These are phyloP conservation scores for Danio kyathit DNA, from an alignment of 2,797 vertebrate species.

Conservation along the genomic window DNA sequence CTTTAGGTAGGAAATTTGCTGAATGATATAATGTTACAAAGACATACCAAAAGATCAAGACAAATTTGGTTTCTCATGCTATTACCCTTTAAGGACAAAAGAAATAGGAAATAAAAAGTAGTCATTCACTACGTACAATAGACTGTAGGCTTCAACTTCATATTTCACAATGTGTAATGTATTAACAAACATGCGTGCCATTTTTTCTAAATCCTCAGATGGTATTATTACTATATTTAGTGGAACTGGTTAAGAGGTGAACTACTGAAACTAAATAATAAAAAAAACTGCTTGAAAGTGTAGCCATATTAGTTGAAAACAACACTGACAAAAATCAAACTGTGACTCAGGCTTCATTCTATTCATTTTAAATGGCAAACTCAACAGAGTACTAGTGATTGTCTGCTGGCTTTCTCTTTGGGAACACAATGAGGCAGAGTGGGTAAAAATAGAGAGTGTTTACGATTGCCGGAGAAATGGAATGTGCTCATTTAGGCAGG, in stretches of 20 bases:
- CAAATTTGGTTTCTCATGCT: no score
- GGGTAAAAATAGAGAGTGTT: slow-evolving; percentile 77
- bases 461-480: slow-evolving; percentile 74
- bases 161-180: neutral
- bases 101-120: neutral
- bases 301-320: neutral
- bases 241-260: neutral
- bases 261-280: neutral
- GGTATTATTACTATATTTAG: neutral
- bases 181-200: neutral
- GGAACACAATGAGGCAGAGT: slow-evolving; percentile 49
- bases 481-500: slow-evolving; percentile 71
- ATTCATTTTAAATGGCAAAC: slow-evolving; percentile 40
- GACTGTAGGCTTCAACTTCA: neutral
- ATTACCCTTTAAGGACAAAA: neutral
- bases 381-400: slow-evolving; percentile 51
- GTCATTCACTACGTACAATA: neutral
- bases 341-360: slow-evolving; percentile 38
- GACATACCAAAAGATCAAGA: no score
- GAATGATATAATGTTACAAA: no score
- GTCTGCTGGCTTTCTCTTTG: slow-evolving; percentile 53
- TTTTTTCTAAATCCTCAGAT: neutral
- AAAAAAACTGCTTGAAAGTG: neutral
- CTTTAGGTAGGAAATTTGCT: no score
- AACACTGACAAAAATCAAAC: neutral